phyloP scores from a whole-genome alignment of 1,140 invertebrate species.

The Papilio machaon region DNA sequence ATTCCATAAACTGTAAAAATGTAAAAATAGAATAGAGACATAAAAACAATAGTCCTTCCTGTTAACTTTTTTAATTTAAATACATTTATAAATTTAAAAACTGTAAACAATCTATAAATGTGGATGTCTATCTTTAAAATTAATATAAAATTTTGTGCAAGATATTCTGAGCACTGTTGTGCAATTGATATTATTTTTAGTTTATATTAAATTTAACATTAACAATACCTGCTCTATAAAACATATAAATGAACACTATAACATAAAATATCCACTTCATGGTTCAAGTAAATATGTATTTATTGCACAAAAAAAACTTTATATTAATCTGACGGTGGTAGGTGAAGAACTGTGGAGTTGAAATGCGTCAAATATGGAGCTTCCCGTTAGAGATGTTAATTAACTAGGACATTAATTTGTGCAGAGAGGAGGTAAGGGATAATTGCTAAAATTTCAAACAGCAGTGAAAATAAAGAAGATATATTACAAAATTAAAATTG shows the following conservation, averaged over 20 bases:
- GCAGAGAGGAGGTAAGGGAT: background rate
- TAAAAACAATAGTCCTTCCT: too few relatives aligned
- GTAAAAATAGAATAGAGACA: slow-evolving; percentile 6
- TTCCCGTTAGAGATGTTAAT: slow-evolving; percentile 49
- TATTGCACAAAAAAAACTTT: slow-evolving; percentile 27
- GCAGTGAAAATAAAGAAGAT: background rate
- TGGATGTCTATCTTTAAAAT: too few relatives aligned
- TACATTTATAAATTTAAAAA: too few relatives aligned
- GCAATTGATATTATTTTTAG: background rate
- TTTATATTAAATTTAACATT: slow-evolving; percentile 12
- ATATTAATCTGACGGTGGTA: slow-evolving; percentile 37
- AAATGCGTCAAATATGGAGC: slow-evolving; percentile 46
- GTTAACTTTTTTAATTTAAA: background rate
- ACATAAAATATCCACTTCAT: slow-evolving; percentile 71
- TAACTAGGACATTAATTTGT: slow-evolving; percentile 50
- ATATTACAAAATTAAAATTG: background rate
- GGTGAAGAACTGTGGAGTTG: slow-evolving; percentile 42
- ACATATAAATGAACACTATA: slow-evolving; percentile 64
- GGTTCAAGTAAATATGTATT: slow-evolving; percentile 43
- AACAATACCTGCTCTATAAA: slow-evolving; percentile 61
- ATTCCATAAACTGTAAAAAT: slow-evolving; percentile 55
- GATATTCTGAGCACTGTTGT: too few relatives aligned
- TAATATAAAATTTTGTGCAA: too few relatives aligned
- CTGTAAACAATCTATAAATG: too few relatives aligned
- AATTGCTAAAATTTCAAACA: background rate